Evolutionary conservation across 1,140 invertebrate genomes (phyloP).

Genomic region (Camponotus vicinus): DNA sequence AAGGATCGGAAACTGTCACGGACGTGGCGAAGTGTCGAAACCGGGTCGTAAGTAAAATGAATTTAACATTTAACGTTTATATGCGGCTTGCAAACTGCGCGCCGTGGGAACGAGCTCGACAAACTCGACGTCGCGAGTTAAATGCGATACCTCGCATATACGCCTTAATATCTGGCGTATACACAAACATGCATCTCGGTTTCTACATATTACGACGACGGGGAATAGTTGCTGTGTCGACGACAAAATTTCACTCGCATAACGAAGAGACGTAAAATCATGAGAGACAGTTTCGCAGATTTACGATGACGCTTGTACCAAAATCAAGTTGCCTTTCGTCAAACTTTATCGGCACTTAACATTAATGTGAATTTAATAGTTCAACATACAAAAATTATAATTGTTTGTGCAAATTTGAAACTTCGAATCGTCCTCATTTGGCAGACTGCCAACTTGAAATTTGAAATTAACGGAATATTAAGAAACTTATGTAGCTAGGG

Average conservation of each 20-base stretch:
- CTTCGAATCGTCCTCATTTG: slow-evolving; percentile 19
- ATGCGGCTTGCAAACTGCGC: slow-evolving; percentile 43
- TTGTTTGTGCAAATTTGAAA: slow-evolving; percentile 15
- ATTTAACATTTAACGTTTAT: slow-evolving; percentile 76
- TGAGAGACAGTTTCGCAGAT: background rate
- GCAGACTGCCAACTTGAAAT: slow-evolving; percentile 13
- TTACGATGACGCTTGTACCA: background rate
- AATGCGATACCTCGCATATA: slow-evolving; percentile 49
- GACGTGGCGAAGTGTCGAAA: slow-evolving; percentile 62
- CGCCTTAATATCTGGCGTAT: slow-evolving; percentile 27
- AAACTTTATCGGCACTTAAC: slow-evolving; percentile 7
- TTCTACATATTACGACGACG: slow-evolving; percentile 9
- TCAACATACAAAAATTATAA: slow-evolving; percentile 12
- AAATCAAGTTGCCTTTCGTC: background rate
- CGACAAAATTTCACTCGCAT: slow-evolving; percentile 18
- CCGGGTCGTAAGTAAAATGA: slow-evolving; percentile 73
- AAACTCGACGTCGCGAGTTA: slow-evolving; percentile 63
- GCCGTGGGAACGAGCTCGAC: slow-evolving; percentile 69
- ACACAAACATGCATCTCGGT: slow-evolving; percentile 7
- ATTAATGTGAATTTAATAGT: slow-evolving; percentile 28
- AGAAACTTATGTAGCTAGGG: background rate
- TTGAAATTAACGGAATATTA: slow-evolving; percentile 29
- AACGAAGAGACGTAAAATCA: slow-evolving; percentile 13
- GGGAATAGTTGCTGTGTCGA: background rate
- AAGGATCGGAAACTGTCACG: slow-evolving; percentile 41